A percentile compares a stretch with the other conserved stretches of the same genome.
These are phyloP conservation scores for Takifugu bimaculatus DNA, from an alignment of 2,113 vertebrate genomes.

Conservation along the genomic window DNA sequence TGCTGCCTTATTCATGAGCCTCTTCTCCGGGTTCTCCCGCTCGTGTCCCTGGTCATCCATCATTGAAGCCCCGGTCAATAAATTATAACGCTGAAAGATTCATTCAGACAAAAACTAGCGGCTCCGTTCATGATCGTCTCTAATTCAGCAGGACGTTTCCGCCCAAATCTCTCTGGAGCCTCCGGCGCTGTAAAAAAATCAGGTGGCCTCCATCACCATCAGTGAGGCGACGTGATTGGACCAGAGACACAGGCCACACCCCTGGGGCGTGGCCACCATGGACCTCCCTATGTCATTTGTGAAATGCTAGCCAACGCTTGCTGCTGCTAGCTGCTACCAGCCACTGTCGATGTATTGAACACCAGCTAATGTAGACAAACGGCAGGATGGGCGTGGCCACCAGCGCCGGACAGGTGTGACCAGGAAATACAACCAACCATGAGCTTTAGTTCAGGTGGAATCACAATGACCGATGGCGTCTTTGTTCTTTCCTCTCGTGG, in stretches of 20 bases:
- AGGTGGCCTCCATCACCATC: no score
- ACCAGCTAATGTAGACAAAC: no score
- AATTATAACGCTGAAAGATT: constrained; percentile 70
- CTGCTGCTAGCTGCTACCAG: background rate
- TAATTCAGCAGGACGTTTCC: constrained; percentile 23
- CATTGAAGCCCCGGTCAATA: constrained; percentile 69
- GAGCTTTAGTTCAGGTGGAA: no score
- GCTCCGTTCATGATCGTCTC: constrained; percentile 35
- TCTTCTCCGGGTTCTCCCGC: constrained; percentile 44
- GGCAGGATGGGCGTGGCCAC: no score
- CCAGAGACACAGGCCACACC: no score
- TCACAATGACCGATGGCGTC: no score
- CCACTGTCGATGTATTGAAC: background rate
- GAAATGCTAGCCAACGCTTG: background rate
- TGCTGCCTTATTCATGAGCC: constrained; percentile 59
- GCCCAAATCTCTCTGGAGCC: constrained; percentile 17
- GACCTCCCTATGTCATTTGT: no score
- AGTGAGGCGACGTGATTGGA: background rate
- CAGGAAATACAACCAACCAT: no score
- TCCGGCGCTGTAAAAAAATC: background rate
- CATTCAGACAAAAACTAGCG: constrained; percentile 60
- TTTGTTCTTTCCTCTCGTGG: no score
- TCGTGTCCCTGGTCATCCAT: constrained; percentile 54
- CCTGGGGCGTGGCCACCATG: no score
- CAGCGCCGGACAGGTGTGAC: no score